phyloP scores from a whole-genome alignment of 2,888 invertebrate species.

The Thalpophila matura region DNA sequence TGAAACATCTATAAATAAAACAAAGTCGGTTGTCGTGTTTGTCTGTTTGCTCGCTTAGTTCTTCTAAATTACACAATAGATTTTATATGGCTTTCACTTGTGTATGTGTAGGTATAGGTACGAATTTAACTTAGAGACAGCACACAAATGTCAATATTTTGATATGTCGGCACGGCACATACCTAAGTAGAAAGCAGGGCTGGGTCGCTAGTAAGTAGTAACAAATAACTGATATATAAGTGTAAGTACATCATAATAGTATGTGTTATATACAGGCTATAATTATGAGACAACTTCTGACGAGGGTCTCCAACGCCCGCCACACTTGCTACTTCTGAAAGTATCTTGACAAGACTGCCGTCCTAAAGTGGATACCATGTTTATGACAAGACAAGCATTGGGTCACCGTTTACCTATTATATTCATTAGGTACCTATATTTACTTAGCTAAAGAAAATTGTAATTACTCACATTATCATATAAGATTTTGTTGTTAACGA shows the following conservation, averaged over 20 bases:
- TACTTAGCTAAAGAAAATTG: slow-evolving; percentile 21
- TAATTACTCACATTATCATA: slow-evolving; percentile 12
- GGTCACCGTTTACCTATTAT: slow-evolving; percentile 12
- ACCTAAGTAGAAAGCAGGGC: no score
- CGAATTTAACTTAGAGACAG: no score
- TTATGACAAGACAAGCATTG: slow-evolving; percentile 33
- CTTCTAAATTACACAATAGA: no score
- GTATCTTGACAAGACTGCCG: slow-evolving; percentile 61
- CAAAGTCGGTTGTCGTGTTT: no score
- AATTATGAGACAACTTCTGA: slow-evolving; percentile 77
- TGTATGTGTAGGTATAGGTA: no score
- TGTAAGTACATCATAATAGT: slow-evolving; percentile 8
- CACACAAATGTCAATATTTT: no score
- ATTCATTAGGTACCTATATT: slow-evolving; percentile 11
- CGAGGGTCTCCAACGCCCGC: slow-evolving; percentile 80
- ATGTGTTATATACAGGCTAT: slow-evolving; percentile 62
- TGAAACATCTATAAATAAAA: no score
- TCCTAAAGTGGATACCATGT: slow-evolving; percentile 40
- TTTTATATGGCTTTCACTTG: no score
- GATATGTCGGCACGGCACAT: no score
- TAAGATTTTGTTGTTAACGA: background rate
- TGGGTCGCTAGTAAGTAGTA: no score
- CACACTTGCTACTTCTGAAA: slow-evolving; percentile 75
- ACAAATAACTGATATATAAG: slow-evolving; percentile 19
- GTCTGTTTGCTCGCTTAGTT: no score